Conservation (phyloP, 2,888 invertebrate species). For the Trichacis sp. region DNA sequence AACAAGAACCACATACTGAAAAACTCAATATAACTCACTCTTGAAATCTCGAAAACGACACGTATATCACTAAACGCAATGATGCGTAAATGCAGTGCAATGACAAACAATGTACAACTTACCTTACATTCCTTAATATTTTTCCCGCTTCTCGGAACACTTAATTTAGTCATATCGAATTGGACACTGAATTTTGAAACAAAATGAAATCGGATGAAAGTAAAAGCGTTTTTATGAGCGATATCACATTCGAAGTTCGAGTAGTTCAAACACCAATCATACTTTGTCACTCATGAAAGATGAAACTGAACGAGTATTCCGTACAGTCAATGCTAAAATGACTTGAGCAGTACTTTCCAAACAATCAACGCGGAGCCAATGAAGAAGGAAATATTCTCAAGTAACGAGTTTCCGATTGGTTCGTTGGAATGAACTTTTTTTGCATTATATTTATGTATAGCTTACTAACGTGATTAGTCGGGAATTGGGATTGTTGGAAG, state of each 20-base stretch:
- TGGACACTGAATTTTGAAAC: neutral
- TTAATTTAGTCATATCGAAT: slow-evolving; percentile 7
- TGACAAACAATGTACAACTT: neutral
- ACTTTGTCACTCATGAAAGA: neutral
- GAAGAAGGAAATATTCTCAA: neutral
- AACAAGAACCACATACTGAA: too few species aligned
- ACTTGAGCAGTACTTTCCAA: neutral
- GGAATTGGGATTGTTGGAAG: neutral
- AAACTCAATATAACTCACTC: too few species aligned
- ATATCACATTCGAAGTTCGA: slow-evolving; percentile 1
- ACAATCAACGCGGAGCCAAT: neutral
- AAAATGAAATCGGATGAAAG: neutral
- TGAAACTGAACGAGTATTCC: neutral
- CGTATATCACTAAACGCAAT: too few species aligned
- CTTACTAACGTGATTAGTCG: neutral
- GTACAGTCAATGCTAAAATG: neutral
- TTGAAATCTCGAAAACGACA: too few species aligned
- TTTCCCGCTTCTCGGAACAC: neutral
- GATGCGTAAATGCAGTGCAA: neutral
- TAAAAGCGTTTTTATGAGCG: neutral
- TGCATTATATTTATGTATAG: neutral
- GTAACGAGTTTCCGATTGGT: neutral
- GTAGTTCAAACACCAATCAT: neutral
- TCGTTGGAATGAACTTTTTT: neutral
- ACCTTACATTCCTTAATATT: neutral